Base-by-base conservation (phyloP, 2,888 invertebrate species). In the Polydrusus pterygomalis region DNA sequence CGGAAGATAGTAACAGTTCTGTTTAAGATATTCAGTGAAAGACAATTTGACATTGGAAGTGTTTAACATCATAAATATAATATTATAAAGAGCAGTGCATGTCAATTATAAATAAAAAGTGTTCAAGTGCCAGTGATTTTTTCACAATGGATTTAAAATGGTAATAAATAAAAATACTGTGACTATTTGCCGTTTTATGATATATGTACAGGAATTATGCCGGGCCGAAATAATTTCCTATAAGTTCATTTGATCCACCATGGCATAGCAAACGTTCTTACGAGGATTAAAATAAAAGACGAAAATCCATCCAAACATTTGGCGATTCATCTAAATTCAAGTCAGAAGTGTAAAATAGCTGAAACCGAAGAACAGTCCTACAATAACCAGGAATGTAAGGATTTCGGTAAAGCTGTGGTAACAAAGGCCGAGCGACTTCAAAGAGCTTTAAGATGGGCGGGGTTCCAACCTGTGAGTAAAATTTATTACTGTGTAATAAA, bases 361-460 rank as follows among this genome's bases (percentile, higher is more conserved):
- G 49, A 69, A 58, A 49, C 54, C 56, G 47, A 30, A 69, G 64
- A 68, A 62, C 43, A 38, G 70, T 15, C 69, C 45, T 51, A 74
- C 69, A 64, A 69, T 68, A 30, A 9, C 58, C 67, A 64, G 64
- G 70, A 74, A 77, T 74, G 74, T 56, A 45, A 49, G 38, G 74
- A 74, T 74, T 74, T 77, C 43, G 74, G 75, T 69, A 71, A 65
- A 84, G 88, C 91, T 82, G 89, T 90, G 69, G 88, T 88, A 18
- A 87, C 89, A 80, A 88, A 89, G 69, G 90, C 90, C 54, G 90
- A 90, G 56, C 86, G 87, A 72, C 85, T 91, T 82, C 89, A 89
- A 84, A 87, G 91, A 79, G 88, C 90, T n/a, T 85, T 91, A 56
- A 88, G 89, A 79, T 90, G 90, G 84, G 90, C 89, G 49, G 90